Evolutionary conservation across 2,797 vertebrate genomes (phyloP).

Genomic region (Morelia viridis): DNA sequence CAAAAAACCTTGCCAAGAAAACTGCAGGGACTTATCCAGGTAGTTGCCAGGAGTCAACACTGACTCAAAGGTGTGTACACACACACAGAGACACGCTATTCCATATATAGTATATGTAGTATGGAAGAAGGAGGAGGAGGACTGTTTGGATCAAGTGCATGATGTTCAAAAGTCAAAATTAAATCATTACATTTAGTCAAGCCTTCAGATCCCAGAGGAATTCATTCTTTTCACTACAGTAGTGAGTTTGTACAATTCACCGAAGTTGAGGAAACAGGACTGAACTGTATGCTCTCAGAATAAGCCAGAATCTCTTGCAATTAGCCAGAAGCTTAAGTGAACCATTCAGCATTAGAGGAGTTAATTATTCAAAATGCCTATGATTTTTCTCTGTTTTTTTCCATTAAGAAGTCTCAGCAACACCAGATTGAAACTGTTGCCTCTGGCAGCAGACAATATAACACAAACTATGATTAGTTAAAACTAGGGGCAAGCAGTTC

Average conservation of each 20-base stretch:
- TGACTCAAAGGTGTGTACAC: background rate
- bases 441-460: background rate
- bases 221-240: conserved; percentile 51
- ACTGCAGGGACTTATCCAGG: background rate
- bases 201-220: conserved; percentile 45
- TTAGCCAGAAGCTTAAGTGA: conserved; percentile 58
- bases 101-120: background rate
- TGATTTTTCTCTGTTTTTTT: conserved; percentile 30
- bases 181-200: conserved; percentile 20
- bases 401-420: background rate
- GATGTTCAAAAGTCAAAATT: background rate
- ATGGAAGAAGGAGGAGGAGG: background rate
- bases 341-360: conserved; percentile 39
- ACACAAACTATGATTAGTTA: background rate
- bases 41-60: background rate
- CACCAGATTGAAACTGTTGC: background rate
- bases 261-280: conserved; percentile 39
- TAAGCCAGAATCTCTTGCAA: conserved; percentile 45
- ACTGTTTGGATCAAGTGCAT: background rate
- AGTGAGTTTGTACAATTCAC: conserved; percentile 55
- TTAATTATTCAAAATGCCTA: conserved; percentile 60
- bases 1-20: background rate
- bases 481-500: background rate
- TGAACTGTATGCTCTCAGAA: conserved; percentile 48
- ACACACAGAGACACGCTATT: background rate